A percentile compares a stretch with the other conserved stretches of the same genome.
Evolutionary conservation across 2,797 vertebrate genomes (phyloP).

Genomic region (Eulemur rubriventer): DNA sequence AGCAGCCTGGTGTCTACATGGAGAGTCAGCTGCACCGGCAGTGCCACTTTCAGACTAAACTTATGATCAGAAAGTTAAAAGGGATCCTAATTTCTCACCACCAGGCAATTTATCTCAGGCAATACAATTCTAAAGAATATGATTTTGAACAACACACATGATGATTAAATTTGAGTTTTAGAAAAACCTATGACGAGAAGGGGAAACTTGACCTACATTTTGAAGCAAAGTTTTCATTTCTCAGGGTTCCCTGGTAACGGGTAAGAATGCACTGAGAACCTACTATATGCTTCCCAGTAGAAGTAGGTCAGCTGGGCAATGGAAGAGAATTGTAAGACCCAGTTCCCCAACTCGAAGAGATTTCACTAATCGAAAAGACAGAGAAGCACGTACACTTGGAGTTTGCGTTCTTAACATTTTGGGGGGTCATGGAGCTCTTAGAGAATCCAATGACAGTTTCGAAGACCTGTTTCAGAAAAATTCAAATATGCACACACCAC

Average conservation of each 20-base stretch:
- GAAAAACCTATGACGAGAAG: neutral
- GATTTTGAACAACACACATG: neutral
- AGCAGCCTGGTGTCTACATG: neutral
- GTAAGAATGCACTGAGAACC: neutral
- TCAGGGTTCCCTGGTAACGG: neutral
- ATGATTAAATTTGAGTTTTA: constrained; percentile 20
- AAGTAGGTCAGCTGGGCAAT: neutral
- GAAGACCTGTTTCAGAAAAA: neutral
- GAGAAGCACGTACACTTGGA: neutral
- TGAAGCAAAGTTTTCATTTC: neutral
- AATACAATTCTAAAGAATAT: neutral
- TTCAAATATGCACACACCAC: neutral
- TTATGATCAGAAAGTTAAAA: neutral
- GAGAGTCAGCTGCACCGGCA: neutral
- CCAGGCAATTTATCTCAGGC: neutral
- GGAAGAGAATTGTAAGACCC: neutral
- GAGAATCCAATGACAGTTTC: neutral
- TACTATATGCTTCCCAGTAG: neutral
- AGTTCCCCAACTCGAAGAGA: neutral
- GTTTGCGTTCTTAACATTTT: neutral
- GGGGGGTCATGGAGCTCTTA: neutral
- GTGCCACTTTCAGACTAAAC: neutral
- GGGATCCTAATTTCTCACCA: neutral
- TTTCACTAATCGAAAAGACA: neutral
- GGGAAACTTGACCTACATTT: neutral